Conservation (phyloP, 2,888 invertebrate genomes). For the Lepidocyrtinus sp. region DNA sequence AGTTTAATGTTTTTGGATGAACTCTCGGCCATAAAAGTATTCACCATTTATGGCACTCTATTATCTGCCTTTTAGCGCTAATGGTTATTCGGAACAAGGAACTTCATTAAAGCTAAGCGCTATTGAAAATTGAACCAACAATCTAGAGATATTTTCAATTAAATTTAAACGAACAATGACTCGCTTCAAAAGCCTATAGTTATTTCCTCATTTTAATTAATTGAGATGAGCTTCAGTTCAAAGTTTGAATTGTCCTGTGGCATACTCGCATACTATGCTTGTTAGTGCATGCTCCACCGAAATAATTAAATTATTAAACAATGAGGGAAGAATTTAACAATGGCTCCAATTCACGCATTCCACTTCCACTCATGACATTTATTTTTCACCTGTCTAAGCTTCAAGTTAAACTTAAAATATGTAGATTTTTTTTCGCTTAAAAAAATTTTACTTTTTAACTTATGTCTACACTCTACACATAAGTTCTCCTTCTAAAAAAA, state of each 20-base stretch:
- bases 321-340: background rate
- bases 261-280: no score
- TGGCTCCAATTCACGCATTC: background rate
- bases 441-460: conserved; percentile 2
- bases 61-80: no score
- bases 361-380: background rate
- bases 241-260: no score
- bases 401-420: no score
- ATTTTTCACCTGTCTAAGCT: background rate
- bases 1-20: no score
- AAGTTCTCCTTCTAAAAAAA: conserved; percentile 22
- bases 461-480: background rate
- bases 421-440: no score
- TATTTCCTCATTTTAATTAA: background rate
- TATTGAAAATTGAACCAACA: no score
- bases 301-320: background rate
- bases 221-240: background rate
- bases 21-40: no score
- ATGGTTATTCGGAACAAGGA: background rate
- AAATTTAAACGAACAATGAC: no score
- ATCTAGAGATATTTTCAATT: no score
- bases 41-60: background rate
- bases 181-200: no score
- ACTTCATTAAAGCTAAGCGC: background rate
- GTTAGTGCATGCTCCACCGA: no score